Percentiles rank a stretch among this genome's conserved stretches.
Conservation (phyloP, 1,140 invertebrate genomes). For the Phocides pigmalion region DNA sequence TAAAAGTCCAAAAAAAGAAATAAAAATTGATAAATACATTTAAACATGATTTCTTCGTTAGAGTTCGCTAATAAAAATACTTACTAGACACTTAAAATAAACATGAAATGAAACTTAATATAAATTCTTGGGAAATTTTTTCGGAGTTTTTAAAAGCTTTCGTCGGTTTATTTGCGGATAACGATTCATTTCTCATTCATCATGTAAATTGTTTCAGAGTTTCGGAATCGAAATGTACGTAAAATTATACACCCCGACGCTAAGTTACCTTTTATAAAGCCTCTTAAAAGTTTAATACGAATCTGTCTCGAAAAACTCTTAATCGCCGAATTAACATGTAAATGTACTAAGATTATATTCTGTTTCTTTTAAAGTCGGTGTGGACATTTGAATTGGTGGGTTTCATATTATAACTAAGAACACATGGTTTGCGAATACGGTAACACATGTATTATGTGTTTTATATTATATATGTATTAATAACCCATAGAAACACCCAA, state of each 20-base stretch:
- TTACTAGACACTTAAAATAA: constrained; percentile 35
- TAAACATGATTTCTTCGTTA: constrained; percentile 22
- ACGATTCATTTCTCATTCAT: constrained; percentile 43
- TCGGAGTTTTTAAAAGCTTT: constrained; percentile 41
- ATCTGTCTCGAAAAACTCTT: constrained; percentile 17
- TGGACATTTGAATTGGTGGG: too few species aligned
- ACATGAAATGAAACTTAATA: constrained; percentile 36
- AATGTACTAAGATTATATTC: constrained; percentile 14
- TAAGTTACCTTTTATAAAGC: constrained; percentile 25
- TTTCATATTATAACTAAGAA: too few species aligned
- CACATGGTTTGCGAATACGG: too few species aligned
- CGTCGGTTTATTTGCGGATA: constrained; percentile 40
- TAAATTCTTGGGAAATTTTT: constrained; percentile 32
- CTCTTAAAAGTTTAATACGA: constrained; percentile 29
- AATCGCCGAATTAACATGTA: constrained; percentile 27
- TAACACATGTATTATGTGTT: too few species aligned
- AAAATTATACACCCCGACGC: constrained; percentile 28
- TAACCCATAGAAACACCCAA: too few species aligned
- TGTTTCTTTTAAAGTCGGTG: neutral
- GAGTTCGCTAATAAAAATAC: constrained; percentile 33
- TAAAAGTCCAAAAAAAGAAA: constrained; percentile 9
- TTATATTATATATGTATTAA: too few species aligned
- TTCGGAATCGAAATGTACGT: constrained; percentile 31
- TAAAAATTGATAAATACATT: constrained; percentile 10
- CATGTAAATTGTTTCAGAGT: constrained; percentile 43